Base-by-base conservation (phyloP, 2,797 vertebrate genomes). In the Urosaurus nigricauda region DNA sequence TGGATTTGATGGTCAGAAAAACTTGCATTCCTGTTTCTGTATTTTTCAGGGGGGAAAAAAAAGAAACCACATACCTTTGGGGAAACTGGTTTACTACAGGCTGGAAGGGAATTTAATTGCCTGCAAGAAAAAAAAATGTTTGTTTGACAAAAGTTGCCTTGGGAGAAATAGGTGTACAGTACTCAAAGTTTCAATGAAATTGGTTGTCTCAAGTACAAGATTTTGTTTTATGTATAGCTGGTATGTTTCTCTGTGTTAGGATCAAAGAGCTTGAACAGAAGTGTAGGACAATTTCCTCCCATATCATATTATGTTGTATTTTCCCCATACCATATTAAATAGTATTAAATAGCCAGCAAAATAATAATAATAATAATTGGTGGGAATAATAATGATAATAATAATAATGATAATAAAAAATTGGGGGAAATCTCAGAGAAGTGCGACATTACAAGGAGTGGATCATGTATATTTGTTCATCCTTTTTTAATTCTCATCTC, bases 1-100 rank as follows among this genome's bases (percentile, higher is more conserved):
- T 43, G 85, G 87, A 92, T 87, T 91, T 94, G 94, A 91, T 29
- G 82, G 80, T 89, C 89, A 93, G 91, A 91, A 92, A 86, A 92
- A 90, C 84, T 87, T 83, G 81, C 87, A 80, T 87, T 94, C 89
- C 89, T 93, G 84, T 94, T 94, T 84, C 90, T 87, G 91, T 91
- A 80, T 88, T 94, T 84, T 92, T 95, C 88, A 92, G 78, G 32
- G 86, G 5, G 47, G 87, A 80, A 85, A 88, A 29, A 14, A 88
- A 29, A 14, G 47, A 51, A 77, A 84, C 91, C 87, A 91, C 86
- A 82, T 93, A 87, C 81, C 92, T 91, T 84, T 91, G 89, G 94
- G 88, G 89, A 93, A 92, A 68, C 13, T 89, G 74, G 29, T 88
- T 89, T 83, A 89, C 88, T 90, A 86, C 79, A 84, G 75, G 92